A percentile compares a stretch with the other conserved stretches of the same genome.
phyloP scores from a whole-genome alignment of 2,113 vertebrate genomes.

The Ptyas mucosa region DNA sequence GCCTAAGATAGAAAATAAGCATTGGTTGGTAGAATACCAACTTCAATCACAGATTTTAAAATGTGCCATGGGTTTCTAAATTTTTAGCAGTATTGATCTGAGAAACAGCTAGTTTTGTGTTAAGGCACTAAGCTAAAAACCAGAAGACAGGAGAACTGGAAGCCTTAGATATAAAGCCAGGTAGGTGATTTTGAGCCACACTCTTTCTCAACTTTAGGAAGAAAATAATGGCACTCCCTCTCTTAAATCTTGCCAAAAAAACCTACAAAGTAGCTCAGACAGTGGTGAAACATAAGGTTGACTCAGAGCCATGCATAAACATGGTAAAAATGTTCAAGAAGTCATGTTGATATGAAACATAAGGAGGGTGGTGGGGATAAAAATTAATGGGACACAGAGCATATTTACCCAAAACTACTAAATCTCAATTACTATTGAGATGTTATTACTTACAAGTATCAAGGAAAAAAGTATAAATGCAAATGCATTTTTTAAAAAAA shows the following conservation, averaged over 20 bases:
- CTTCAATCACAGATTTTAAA: neutral
- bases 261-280: neutral
- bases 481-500: neutral
- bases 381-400: neutral
- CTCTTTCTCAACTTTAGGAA: neutral
- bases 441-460: neutral
- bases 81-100: neutral
- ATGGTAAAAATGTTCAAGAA: neutral
- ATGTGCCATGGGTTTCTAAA: neutral
- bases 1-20: neutral
- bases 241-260: neutral
- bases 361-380: neutral
- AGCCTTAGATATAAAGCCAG: neutral
- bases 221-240: neutral
- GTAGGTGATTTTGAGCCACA: neutral
- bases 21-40: neutral
- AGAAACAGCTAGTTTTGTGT: neutral
- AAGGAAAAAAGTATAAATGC: neutral
- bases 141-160: neutral
- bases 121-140: neutral
- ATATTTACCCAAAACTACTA: neutral
- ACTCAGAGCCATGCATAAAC: neutral
- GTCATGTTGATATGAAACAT: neutral
- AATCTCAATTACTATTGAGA: neutral
- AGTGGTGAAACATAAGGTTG: neutral